phyloP scores from a whole-genome alignment of 2,113 vertebrate genomes.

The Etia nguti region DNA sequence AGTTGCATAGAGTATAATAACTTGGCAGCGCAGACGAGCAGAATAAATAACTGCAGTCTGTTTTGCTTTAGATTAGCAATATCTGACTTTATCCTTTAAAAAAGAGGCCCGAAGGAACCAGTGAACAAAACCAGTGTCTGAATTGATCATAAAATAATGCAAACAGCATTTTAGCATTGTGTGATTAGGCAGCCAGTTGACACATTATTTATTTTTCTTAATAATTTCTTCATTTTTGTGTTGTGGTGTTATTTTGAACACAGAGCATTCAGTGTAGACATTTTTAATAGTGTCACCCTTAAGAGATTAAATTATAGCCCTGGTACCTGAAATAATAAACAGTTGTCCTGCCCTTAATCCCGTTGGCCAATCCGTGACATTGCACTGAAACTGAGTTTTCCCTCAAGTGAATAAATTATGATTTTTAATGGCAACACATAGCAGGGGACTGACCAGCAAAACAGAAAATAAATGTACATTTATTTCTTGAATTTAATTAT shows the following conservation, averaged over 20 bases:
- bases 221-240: neutral
- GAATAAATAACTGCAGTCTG: neutral
- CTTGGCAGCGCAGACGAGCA: neutral
- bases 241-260: neutral
- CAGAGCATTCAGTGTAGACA: neutral
- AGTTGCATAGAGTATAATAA: neutral
- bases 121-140: neutral
- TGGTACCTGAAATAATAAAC: neutral
- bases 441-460: neutral
- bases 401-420: neutral
- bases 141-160: neutral
- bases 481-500: neutral
- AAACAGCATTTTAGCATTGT: neutral
- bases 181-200: neutral
- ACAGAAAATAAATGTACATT: neutral
- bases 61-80: neutral
- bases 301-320: neutral
- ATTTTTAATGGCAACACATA: neutral
- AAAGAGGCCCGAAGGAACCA: neutral
- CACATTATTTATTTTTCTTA: neutral
- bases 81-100: neutral
- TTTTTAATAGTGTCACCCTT: neutral
- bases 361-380: neutral
- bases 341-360: neutral
- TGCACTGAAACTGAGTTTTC: neutral